phyloP scores from a whole-genome alignment of 1,140 invertebrate genomes.

The Dysdera silvatica region DNA sequence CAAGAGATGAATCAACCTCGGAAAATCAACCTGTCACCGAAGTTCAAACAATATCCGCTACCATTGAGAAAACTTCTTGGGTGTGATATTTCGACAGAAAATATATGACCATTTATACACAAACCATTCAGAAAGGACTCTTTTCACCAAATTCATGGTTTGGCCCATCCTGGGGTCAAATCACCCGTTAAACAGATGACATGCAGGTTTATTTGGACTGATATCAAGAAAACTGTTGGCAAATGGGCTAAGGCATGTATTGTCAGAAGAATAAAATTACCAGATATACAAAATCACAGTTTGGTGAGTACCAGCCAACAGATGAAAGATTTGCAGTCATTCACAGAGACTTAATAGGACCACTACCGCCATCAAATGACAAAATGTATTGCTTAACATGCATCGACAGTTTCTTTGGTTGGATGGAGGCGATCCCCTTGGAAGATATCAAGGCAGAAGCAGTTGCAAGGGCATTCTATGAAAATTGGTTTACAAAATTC shows the following conservation, averaged over 20 bases:
- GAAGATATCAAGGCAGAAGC: too few relatives aligned
- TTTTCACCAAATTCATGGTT: background rate
- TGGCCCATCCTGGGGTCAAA: background rate
- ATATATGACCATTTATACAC: background rate
- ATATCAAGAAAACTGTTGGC: background rate
- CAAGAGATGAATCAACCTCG: too few relatives aligned
- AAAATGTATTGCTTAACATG: conserved; percentile 43
- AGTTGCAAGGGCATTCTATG: too few relatives aligned
- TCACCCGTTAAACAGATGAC: background rate
- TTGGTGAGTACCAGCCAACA: conserved; percentile 35
- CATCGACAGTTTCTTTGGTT: conserved; percentile 43
- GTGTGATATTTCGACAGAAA: conserved; percentile 15
- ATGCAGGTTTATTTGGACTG: conserved; percentile 1
- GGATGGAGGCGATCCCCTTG: too few relatives aligned
- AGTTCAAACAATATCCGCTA: background rate
- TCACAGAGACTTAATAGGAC: conserved; percentile 49
- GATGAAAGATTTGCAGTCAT: conserved; percentile 41
- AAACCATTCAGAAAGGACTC: background rate
- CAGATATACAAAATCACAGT: background rate
- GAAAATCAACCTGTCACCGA: background rate
- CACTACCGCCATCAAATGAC: conserved; percentile 39
- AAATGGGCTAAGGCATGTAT: background rate
- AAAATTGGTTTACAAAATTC: too few relatives aligned
- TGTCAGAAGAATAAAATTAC: background rate
- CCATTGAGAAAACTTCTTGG: background rate